Conservation (phyloP, 1,140 invertebrate species). For the Brachionus manjavacas region DNA sequence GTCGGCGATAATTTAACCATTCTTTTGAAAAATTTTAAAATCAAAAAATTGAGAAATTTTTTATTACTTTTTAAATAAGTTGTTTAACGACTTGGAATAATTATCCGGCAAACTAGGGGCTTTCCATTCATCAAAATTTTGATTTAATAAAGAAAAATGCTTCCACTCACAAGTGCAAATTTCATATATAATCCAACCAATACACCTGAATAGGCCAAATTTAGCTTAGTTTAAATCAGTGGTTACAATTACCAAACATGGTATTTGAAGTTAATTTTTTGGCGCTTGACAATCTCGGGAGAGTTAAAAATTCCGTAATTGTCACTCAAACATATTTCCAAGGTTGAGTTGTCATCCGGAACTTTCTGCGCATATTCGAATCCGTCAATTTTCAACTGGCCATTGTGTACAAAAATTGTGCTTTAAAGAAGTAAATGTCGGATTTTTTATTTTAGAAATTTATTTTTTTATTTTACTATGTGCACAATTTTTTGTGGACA, state of each 20-base stretch:
- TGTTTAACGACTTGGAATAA: constrained; percentile 13
- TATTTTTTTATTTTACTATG: not conserved
- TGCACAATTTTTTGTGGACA: constrained; percentile 22
- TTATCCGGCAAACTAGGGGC: not conserved
- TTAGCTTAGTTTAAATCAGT: not conserved
- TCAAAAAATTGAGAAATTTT: not conserved
- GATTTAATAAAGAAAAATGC: not conserved
- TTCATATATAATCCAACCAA: constrained; percentile 41
- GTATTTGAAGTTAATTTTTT: constrained; percentile 31
- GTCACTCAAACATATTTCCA: not conserved
- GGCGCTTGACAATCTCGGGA: not conserved
- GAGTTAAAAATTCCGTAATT: constrained; percentile 16
- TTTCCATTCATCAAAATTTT: constrained; percentile 33
- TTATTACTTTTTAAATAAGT: constrained; percentile 27
- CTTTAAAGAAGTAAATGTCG: not conserved
- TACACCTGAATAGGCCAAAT: not conserved
- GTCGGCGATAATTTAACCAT: constrained; percentile 10
- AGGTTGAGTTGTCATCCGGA: not conserved
- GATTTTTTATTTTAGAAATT: no score
- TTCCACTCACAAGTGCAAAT: constrained; percentile 36
- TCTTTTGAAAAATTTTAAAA: not conserved
- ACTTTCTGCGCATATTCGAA: constrained; percentile 8
- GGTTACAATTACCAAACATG: not conserved
- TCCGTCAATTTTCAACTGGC: constrained; percentile 16
- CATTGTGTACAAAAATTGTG: constrained; percentile 30